These are phyloP conservation scores for Lithodes maja DNA, from an alignment of 2,888 invertebrate species.

Conservation along the genomic window DNA sequence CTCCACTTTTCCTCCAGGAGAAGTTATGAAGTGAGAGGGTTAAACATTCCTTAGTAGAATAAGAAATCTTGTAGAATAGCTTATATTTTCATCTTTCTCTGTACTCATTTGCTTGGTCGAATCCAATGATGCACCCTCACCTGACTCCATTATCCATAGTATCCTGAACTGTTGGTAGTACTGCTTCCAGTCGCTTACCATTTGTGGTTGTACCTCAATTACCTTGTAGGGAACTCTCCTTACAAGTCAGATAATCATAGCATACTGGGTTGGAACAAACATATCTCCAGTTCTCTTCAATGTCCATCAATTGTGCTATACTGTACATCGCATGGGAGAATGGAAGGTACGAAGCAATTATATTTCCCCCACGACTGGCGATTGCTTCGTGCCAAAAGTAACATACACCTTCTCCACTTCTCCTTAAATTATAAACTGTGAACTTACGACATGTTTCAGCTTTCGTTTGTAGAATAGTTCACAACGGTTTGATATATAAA, in stretches of 20 bases:
- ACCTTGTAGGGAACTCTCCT: background rate
- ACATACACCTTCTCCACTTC: constrained; percentile 20
- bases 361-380: background rate
- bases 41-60: constrained; percentile 15
- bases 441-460: background rate
- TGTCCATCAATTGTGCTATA: background rate
- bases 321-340: constrained; percentile 12
- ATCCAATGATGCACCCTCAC: background rate
- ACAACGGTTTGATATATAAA: background rate
- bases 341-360: background rate
- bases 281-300: background rate
- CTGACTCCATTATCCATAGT: background rate
- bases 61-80: constrained; percentile 23
- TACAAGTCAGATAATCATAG: background rate
- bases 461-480: constrained; percentile 24
- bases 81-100: background rate
- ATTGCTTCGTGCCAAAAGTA: constrained; percentile 20
- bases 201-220: constrained; percentile 5
- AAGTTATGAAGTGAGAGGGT: constrained; percentile 11
- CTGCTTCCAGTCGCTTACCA: constrained; percentile 7
- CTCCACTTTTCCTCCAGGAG: background rate
- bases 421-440: constrained; percentile 5
- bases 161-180: background rate
- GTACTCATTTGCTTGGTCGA: background rate
- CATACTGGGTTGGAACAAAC: background rate